Evolutionary conservation across 64 coral and sea anemone species (phyloP).

Genomic region (Montipora sp.): DNA sequence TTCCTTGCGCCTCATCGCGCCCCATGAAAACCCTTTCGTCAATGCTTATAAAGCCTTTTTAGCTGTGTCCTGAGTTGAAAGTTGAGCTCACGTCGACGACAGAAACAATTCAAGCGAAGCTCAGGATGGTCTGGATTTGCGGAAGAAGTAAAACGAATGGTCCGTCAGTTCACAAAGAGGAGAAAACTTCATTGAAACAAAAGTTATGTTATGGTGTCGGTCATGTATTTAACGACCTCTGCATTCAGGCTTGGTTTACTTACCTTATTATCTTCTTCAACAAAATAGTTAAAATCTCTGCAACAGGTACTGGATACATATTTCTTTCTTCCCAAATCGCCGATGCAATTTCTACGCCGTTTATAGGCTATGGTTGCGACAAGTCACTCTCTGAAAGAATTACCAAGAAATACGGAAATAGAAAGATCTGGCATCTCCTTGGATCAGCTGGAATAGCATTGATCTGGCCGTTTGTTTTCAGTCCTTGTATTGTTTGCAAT

Average conservation of each 20-base stretch:
- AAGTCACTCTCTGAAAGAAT: slow-evolving; percentile 74
- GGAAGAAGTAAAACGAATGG: slow-evolving; percentile 36
- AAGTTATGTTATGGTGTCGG: slow-evolving; percentile 86
- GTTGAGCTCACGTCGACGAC: neutral
- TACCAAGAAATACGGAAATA: slow-evolving; percentile 77
- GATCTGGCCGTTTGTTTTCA: slow-evolving; percentile 87
- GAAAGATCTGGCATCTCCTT: slow-evolving; percentile 90
- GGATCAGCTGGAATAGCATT: slow-evolving; percentile 82
- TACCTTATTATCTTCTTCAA: slow-evolving; percentile 89
- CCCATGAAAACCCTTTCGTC: too few relatives aligned
- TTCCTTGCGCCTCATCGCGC: neutral
- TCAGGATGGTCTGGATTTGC: slow-evolving; percentile 48
- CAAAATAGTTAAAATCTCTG: slow-evolving; percentile 76
- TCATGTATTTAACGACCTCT: slow-evolving; percentile 94
- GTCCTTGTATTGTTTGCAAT: slow-evolving; percentile 73
- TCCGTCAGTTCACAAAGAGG: slow-evolving; percentile 49
- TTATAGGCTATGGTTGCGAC: slow-evolving; percentile 95
- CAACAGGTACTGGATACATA: slow-evolving; percentile 66
- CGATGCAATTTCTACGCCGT: slow-evolving; percentile 83
- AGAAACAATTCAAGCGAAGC: neutral
- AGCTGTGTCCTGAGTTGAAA: too few relatives aligned
- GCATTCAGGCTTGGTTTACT: slow-evolving; percentile 96
- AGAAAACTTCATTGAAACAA: slow-evolving; percentile 86
- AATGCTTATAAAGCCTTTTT: too few relatives aligned
- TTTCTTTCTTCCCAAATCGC: slow-evolving; percentile 81